phyloP scores from a whole-genome alignment of 2,888 invertebrate species.

The Pollenia amentaria region DNA sequence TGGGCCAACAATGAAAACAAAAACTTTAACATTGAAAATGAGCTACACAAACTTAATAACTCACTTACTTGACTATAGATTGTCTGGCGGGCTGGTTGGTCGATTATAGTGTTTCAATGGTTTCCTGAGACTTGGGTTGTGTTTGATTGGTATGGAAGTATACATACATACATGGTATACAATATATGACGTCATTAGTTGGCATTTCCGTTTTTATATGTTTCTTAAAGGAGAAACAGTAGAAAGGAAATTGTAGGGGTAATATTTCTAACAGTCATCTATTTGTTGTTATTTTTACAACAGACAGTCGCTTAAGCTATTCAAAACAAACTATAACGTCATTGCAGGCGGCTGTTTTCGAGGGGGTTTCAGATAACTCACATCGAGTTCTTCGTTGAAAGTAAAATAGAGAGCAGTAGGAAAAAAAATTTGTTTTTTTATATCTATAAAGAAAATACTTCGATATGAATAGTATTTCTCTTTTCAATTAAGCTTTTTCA shows the following conservation, averaged over 20 bases:
- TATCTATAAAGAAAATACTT: neutral
- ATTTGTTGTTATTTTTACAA: slow-evolving; percentile 35
- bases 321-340: slow-evolving; percentile 36
- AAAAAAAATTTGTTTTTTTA: neutral
- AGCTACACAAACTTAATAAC: slow-evolving; percentile 40
- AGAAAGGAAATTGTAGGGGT: neutral
- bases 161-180: neutral
- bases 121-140: neutral
- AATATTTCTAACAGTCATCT: slow-evolving; percentile 20
- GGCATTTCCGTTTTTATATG: neutral
- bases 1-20: slow-evolving; percentile 1
- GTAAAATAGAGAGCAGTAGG: no score
- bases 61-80: slow-evolving; percentile 36
- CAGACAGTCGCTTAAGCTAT: neutral
- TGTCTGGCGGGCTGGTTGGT: slow-evolving; percentile 33
- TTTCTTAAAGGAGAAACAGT: slow-evolving; percentile 31
- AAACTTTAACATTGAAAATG: slow-evolving; percentile 1
- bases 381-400: neutral
- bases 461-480: neutral
- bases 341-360: slow-evolving; percentile 10
- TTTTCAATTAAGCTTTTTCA: slow-evolving; percentile 3
- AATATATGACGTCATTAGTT: slow-evolving; percentile 70
- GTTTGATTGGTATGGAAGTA: neutral
- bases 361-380: neutral
- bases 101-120: neutral